A percentile compares a stretch with the other conserved stretches of the same genome.
Evolutionary conservation across 2,113 vertebrate species (phyloP).

Genomic region (Piprites chloris): DNA sequence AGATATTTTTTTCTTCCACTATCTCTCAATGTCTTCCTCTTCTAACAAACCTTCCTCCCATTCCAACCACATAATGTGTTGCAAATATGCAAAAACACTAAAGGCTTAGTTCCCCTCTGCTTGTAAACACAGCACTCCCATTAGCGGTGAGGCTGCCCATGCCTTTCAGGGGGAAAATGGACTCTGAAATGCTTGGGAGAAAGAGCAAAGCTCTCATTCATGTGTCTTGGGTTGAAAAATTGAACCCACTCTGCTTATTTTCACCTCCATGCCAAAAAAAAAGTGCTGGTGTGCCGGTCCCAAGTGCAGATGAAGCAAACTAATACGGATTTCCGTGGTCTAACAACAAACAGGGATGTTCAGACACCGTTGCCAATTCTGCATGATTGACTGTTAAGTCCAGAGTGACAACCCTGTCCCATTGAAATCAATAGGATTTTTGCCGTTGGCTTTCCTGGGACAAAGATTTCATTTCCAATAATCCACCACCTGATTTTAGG

Average conservation of each 20-base stretch:
- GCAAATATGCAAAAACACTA: conserved; percentile 45
- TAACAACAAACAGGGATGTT: conserved; percentile 37
- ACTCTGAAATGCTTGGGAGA: conserved; percentile 41
- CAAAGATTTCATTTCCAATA: conserved; percentile 58
- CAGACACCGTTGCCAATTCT: conserved; percentile 13
- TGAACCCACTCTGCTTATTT: conserved; percentile 28
- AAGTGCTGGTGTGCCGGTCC: background rate
- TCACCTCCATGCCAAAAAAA: background rate
- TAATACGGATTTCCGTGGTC: conserved; percentile 41
- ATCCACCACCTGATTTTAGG: conserved; percentile 54
- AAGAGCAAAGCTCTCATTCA: conserved; percentile 40
- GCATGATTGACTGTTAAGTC: conserved; percentile 53
- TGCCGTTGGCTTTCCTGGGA: conserved; percentile 52
- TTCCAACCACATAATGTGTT: background rate
- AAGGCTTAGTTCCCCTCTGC: conserved; percentile 51
- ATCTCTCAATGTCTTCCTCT: background rate
- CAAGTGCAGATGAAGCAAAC: conserved; percentile 44
- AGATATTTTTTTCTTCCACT: background rate
- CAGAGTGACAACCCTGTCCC: conserved; percentile 33
- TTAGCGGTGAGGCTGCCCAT: conserved; percentile 19
- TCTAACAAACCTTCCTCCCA: conserved; percentile 3
- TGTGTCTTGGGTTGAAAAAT: conserved; percentile 52
- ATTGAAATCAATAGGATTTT: conserved; percentile 52
- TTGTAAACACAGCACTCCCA: conserved; percentile 40
- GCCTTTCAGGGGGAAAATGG: conserved; percentile 43